A percentile compares a stretch with the other conserved stretches of the same genome.
Evolutionary conservation across 2,113 vertebrate genomes (phyloP).

Genomic region (Psettodes erumei): DNA sequence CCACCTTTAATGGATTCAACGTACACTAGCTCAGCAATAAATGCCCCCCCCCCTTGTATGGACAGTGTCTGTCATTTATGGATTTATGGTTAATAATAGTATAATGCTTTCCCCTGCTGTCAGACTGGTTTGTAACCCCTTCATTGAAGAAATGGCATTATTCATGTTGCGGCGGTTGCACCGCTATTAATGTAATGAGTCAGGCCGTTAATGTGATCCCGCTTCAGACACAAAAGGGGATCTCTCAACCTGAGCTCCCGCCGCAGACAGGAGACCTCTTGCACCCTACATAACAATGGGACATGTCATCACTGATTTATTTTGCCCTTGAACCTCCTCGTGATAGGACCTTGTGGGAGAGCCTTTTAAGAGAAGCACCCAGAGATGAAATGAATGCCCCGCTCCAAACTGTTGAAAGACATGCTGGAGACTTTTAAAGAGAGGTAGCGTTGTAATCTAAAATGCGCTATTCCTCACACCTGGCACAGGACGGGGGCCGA

Average conservation of each 20-base stretch:
- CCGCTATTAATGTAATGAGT: conserved; percentile 78
- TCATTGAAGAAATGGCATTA: conserved; percentile 51
- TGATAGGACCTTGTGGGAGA: conserved; percentile 70
- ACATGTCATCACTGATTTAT: conserved; percentile 80
- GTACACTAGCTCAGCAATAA: conserved; percentile 11
- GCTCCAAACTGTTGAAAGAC: conserved; percentile 60
- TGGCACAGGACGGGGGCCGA: too few species aligned
- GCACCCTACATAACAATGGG: conserved; percentile 69
- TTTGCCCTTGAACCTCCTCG: conserved; percentile 78
- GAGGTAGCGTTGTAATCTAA: conserved; percentile 63
- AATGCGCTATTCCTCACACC: conserved; percentile 71
- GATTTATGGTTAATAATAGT: conserved; percentile 68
- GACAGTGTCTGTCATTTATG: conserved; percentile 55
- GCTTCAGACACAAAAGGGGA: conserved; percentile 70
- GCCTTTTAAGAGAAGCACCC: conserved; percentile 63
- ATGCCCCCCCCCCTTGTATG: conserved; percentile 13
- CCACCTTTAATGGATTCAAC: conserved; percentile 29
- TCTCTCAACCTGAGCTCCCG: conserved; percentile 62
- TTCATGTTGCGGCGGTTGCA: conserved; percentile 59
- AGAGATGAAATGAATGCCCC: conserved; percentile 66
- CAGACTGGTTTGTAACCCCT: conserved; percentile 48
- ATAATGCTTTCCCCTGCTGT: conserved; percentile 35
- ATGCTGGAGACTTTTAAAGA: conserved; percentile 73
- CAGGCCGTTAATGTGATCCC: conserved; percentile 72
- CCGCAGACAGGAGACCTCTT: conserved; percentile 69